Percentiles rank a stretch among this genome's conserved stretches.
phyloP scores from a whole-genome alignment of 2,113 vertebrate species.

The Vombatus ursinus region DNA sequence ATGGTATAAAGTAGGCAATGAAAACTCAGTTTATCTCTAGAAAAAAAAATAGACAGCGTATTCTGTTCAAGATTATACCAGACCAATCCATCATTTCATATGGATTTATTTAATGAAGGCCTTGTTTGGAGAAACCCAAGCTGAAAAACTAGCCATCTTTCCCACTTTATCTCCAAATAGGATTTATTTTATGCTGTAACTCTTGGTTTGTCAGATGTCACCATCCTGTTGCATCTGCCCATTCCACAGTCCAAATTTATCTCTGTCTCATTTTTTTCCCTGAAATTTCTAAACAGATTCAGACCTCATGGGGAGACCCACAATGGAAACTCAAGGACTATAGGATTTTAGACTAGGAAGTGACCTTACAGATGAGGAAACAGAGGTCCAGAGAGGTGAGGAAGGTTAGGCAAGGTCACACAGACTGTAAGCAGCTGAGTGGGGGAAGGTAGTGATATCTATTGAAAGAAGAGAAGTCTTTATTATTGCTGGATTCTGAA shows the following conservation, averaged over 20 bases:
- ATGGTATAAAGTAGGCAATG: neutral
- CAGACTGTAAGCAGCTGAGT: neutral
- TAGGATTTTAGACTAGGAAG: neutral
- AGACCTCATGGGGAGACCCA: neutral
- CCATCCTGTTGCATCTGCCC: neutral
- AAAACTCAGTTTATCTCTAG: conserved; percentile 32
- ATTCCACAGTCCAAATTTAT: conserved; percentile 8
- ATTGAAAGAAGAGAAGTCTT: neutral
- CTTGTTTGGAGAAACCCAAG: neutral
- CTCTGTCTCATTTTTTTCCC: conserved; percentile 22
- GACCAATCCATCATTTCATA: conserved; percentile 54
- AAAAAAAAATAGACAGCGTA: neutral
- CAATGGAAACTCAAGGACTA: neutral
- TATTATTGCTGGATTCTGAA: accelerated
- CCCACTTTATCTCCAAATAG: conserved; percentile 23
- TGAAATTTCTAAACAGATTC: neutral
- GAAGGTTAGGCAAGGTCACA: neutral
- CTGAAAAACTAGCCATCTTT: neutral
- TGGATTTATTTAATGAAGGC: conserved; percentile 27
- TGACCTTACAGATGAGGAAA: neutral
- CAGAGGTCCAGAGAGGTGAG: neutral
- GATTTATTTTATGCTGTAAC: conserved; percentile 48
- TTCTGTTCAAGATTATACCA: conserved; percentile 14
- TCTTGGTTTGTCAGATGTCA: conserved; percentile 23
- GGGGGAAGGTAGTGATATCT: neutral